These are phyloP conservation scores for Amphipyra tragopoginis DNA, from an alignment of 2,888 invertebrate species.

Conservation along the genomic window DNA sequence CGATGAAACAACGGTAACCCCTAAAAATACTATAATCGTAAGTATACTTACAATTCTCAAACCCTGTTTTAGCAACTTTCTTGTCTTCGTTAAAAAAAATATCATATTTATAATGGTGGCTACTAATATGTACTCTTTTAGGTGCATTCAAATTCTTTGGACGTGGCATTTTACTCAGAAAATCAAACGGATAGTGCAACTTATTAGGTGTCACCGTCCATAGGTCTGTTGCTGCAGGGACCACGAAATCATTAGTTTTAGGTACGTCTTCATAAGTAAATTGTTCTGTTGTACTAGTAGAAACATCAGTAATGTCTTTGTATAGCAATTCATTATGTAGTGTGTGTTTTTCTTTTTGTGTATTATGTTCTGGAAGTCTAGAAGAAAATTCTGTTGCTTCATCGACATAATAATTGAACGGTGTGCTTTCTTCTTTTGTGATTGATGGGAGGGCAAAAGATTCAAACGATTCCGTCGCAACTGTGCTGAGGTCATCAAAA, in stretches of 20 bases:
- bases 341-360: not conserved
- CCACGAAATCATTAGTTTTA: constrained; percentile 12
- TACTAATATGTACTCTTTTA: constrained; percentile 60
- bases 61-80: not conserved
- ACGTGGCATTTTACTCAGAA: constrained; percentile 24
- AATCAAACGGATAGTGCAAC: constrained; percentile 7
- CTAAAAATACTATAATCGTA: not conserved
- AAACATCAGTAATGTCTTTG: constrained; percentile 14
- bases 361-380: fast-evolving
- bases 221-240: not conserved
- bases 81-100: constrained; percentile 53
- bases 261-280: not conserved
- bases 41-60: constrained; percentile 24
- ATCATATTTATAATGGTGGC: constrained; percentile 66
- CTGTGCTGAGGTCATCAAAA: constrained; percentile 51
- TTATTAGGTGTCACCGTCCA: fast-evolving
- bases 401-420: not conserved
- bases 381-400: not conserved
- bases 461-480: constrained; percentile 5
- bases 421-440: not conserved
- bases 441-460: not conserved
- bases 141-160: constrained; percentile 34
- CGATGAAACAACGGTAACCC: too few relatives aligned
- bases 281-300: not conserved
- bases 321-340: constrained; percentile 34